Evolutionary conservation across 64 coral and sea anemone genomes (phyloP).

Genomic region (Platygyra sinensis): DNA sequence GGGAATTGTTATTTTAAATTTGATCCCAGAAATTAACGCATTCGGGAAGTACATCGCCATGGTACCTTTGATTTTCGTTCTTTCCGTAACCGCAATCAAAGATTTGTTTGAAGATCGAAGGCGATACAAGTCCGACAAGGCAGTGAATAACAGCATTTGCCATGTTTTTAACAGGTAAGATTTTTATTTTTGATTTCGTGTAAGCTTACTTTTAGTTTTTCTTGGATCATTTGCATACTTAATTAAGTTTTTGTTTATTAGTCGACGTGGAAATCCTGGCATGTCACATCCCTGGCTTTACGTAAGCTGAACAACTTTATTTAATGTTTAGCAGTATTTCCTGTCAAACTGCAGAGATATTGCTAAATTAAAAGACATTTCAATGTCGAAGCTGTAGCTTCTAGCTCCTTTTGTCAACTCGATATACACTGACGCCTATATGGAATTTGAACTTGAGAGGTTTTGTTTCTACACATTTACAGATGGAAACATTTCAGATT

Average conservation of each 20-base stretch:
- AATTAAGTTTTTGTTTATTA: neutral
- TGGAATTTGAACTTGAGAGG: too few species aligned
- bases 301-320: neutral
- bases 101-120: constrained; percentile 97
- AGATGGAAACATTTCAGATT: neutral
- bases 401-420: too few species aligned
- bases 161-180: constrained; percentile 86
- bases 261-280: neutral
- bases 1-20: constrained; percentile 91
- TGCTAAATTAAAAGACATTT: too few species aligned
- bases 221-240: neutral
- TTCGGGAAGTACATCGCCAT: constrained; percentile 97
- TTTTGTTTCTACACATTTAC: too few species aligned
- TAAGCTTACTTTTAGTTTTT: neutral
- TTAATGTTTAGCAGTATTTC: too few species aligned
- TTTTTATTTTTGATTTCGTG: neutral
- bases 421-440: too few species aligned
- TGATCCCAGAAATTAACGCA: constrained; percentile 96
- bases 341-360: too few species aligned
- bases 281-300: neutral
- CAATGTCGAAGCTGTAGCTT: too few species aligned
- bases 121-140: constrained; percentile 91
- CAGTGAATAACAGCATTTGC: constrained; percentile 92
- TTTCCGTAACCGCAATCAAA: constrained; percentile 93
- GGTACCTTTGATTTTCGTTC: constrained; percentile 85